Evolutionary conservation across 2,797 vertebrate genomes (phyloP).

Genomic region (Sebastes reedi): DNA sequence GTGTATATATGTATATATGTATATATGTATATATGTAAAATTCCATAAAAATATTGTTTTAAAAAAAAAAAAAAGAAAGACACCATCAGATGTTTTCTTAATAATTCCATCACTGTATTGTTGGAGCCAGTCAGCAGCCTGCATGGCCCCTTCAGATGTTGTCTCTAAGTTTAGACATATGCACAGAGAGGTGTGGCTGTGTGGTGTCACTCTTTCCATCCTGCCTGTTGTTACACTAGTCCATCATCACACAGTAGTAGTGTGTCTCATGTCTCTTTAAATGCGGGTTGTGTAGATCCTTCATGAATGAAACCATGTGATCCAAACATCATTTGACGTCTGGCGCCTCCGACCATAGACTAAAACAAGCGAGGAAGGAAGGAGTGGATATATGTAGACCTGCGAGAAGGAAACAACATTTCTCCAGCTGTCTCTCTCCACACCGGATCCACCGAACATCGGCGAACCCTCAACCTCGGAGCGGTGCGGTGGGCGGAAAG

Average conservation of each 20-base stretch:
- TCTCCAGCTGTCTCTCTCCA: slow-evolving; percentile 60
- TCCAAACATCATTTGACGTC: slow-evolving; percentile 97
- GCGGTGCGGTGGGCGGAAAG: slow-evolving; percentile 54
- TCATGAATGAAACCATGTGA: slow-evolving; percentile 99
- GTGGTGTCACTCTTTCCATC: slow-evolving; percentile 51
- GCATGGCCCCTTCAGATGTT: slow-evolving; percentile 3
- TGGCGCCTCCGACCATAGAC: slow-evolving; percentile 80
- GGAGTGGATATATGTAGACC: slow-evolving; percentile 73
- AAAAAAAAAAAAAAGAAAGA: not conserved
- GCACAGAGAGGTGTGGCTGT: slow-evolving; percentile 44
- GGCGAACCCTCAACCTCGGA: slow-evolving; percentile 35
- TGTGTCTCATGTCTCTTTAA: slow-evolving; percentile 79
- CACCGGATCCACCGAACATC: slow-evolving; percentile 45
- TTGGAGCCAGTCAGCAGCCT: slow-evolving; percentile 11
- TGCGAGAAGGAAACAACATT: slow-evolving; percentile 62
- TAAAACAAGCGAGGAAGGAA: slow-evolving; percentile 82
- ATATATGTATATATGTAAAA: too few species aligned
- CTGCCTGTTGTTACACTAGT: slow-evolving; percentile 50
- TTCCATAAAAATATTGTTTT: too few species aligned
- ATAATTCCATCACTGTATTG: not conserved
- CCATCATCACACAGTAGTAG: slow-evolving; percentile 57
- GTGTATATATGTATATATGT: too few species aligned
- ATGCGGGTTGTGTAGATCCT: slow-evolving; percentile 84
- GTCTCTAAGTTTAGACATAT: slow-evolving; percentile 47
- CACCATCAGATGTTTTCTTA: not conserved